Evolutionary conservation across 2,113 vertebrate species (phyloP).

Genomic region (Cololabis saira): DNA sequence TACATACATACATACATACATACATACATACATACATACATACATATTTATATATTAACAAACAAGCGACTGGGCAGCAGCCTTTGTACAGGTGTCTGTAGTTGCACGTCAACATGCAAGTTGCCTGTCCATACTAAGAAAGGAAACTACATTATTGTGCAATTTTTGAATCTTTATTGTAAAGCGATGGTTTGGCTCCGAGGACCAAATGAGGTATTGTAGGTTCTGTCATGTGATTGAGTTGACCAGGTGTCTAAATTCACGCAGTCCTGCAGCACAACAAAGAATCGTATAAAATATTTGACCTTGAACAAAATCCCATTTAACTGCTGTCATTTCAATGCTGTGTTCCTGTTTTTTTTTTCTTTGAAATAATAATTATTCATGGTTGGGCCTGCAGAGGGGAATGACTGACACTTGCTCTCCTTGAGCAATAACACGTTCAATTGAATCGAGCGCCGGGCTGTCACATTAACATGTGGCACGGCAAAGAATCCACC

Average conservation of each 20-base stretch:
- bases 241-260: not conserved
- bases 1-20: no score
- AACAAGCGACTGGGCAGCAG: no score
- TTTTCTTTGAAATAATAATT: slow-evolving; percentile 60
- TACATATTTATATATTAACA: no score
- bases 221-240: not conserved
- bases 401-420: slow-evolving; percentile 67
- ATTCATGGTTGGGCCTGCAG: slow-evolving; percentile 55
- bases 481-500: slow-evolving; percentile 33
- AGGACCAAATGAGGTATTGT: not conserved
- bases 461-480: slow-evolving; percentile 72
- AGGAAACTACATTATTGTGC: no score
- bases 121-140: no score
- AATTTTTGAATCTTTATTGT: no score
- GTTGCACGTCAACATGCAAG: no score
- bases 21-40: no score
- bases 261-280: slow-evolving; percentile 4
- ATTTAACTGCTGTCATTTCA: slow-evolving; percentile 62
- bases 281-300: slow-evolving; percentile 28
- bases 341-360: slow-evolving; percentile 44
- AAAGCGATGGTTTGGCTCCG: no score
- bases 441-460: slow-evolving; percentile 56
- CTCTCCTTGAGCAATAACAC: slow-evolving; percentile 61
- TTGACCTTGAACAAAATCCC: slow-evolving; percentile 47
- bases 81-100: no score